Base-by-base conservation (phyloP, 2,113 vertebrate genomes). In the Saiga tatarica region DNA sequence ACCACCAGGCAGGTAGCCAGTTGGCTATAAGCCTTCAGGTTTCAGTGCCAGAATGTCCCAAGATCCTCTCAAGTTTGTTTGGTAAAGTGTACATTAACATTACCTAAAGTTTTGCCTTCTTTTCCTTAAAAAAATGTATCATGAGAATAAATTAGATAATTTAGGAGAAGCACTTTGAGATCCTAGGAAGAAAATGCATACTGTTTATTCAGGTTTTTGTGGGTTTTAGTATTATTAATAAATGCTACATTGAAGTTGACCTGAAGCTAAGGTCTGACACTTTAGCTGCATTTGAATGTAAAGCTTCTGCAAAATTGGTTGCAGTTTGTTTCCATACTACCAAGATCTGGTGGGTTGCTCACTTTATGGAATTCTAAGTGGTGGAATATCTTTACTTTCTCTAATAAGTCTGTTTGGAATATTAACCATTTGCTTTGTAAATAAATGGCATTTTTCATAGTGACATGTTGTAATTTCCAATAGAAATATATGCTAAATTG, bases 341-440 rank as follows among this genome's bases (percentile, higher is more conserved):
- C 5, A 87, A 82, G 36, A 87, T 76, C 47, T 45, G 4, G 28
- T 94, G 59, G 26, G 59, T 91, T 12, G 84, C 50, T 94, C 10
- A 28, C 79, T 96, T 88, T 78, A 74, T 36, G 91, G 89, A 94
- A 93, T 71, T 95, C 64, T n/a, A 85, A 87, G 4, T 62, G 62
- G 42, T 86, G 42, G 28, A 89, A 87, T 96, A 71, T 2, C 53
- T 95, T 94, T 33, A 39, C 25, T 94, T 91, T 85, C 47, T 85
- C 36, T 42, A 76, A 76, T 42, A 96, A 97, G 50, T 90, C 42
- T 53, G 53, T 84, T 91, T 96, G 87, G 84, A 97, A 96, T 91
- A 59, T 94, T 94, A 92, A 96, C 39, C 81, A 87, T 96, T 97
- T 96, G 50, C 91, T 97, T 97, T 95, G 89, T 94, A 94, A 98